Conservation (phyloP, 2,888 invertebrate species). For the Drosophila differens region DNA sequence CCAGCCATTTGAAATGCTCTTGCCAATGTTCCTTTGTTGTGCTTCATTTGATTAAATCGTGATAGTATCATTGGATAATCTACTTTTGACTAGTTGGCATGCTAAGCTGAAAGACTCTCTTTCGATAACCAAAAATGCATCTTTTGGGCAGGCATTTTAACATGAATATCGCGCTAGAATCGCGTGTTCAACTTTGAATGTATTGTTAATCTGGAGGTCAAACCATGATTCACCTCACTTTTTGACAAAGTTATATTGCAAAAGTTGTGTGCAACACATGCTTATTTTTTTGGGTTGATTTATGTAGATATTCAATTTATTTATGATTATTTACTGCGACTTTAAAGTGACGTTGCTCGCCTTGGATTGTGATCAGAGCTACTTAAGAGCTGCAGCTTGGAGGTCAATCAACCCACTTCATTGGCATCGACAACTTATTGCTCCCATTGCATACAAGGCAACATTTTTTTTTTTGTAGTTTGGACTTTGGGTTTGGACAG, state of each 20-base stretch:
- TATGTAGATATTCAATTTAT: not conserved
- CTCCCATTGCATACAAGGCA: conserved; percentile 1
- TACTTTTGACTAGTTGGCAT: not conserved
- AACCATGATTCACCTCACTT: not conserved
- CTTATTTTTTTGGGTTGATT: too few species aligned
- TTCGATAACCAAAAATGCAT: not conserved
- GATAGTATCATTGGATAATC: conserved; percentile 22
- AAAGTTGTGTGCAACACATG: too few species aligned
- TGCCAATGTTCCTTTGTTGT: conserved; percentile 4
- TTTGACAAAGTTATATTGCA: not conserved
- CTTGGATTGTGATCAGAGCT: conserved; percentile 4
- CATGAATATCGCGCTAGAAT: not conserved
- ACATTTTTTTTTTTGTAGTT: conserved; percentile 7
- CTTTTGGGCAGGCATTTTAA: not conserved
- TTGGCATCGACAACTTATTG: conserved; percentile 11
- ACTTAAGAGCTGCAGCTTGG: conserved; percentile 7
- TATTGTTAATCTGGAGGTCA: not conserved
- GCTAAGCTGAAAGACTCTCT: not conserved
- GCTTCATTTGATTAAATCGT: conserved; percentile 12
- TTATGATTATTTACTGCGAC: not conserved
- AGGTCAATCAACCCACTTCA: conserved; percentile 59
- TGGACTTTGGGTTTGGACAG: conserved; percentile 38
- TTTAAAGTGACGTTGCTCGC: not conserved
- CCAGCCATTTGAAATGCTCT: conserved; percentile 1
- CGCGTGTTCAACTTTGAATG: not conserved